Conservation (phyloP, 2,888 invertebrate genomes). For the Crossocerus cetratus region DNA sequence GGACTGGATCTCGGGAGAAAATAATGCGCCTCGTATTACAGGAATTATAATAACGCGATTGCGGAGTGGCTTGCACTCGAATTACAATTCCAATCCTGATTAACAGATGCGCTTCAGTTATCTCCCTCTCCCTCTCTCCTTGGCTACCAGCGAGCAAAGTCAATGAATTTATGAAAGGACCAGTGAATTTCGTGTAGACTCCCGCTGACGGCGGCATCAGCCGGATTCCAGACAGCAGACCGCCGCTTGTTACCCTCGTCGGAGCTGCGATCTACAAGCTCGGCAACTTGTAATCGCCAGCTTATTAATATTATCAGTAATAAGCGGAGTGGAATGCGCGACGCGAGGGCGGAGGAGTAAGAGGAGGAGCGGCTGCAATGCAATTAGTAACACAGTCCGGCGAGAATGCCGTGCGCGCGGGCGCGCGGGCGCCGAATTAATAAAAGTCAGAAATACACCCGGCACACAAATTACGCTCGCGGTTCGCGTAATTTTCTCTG, state of each 20-base stretch:
- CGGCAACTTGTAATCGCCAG: no score
- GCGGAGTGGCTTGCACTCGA: neutral
- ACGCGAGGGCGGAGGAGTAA: neutral
- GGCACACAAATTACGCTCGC: constrained; percentile 26
- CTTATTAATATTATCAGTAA: neutral
- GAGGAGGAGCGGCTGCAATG: neutral
- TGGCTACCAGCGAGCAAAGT: no score
- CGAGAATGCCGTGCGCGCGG: neutral
- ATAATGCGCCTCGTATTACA: neutral
- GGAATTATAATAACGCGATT: neutral
- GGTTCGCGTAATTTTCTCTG: constrained; percentile 35
- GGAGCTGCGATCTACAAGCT: no score
- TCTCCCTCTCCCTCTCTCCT: no score
- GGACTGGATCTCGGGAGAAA: constrained; percentile 1
- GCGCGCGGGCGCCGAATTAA: constrained; percentile 25
- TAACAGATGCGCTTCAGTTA: neutral
- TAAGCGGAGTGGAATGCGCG: neutral
- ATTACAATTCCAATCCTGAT: constrained; percentile 1
- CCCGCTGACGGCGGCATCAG: no score
- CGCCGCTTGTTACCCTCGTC: no score
- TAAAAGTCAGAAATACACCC: constrained; percentile 38
- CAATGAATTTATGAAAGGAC: no score
- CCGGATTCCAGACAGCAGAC: no score
- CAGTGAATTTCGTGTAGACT: no score
- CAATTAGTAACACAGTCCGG: neutral